Base-by-base conservation (phyloP, 35 echinoderm and acorn worm species). In the Apostichopus parvimensis region DNA sequence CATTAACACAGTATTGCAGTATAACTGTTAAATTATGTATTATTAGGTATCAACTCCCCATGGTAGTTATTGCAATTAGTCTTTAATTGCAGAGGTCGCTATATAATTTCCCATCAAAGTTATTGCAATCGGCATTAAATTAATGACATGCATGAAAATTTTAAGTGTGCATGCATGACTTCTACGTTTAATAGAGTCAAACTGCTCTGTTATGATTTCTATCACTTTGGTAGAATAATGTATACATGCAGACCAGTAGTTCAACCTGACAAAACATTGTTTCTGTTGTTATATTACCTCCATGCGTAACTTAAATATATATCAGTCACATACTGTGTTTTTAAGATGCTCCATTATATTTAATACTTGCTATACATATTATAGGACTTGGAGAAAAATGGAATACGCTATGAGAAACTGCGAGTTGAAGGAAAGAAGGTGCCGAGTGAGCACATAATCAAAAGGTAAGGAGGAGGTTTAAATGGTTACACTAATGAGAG, bases 331-430 rank as follows among this genome's bases (percentile, higher is more conserved):
- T 22, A 8, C 45, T 22, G 20, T 73, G 34, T 45, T 45, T 45
- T 45, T 45, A 45, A 45, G 34, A 45, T 45, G 34, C 34, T 82
- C 7, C 57, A 77, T 77, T 20, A 77, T 93, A 73, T 53, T 14
- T 56, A 6, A 82, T 87, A 28, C 14, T 56, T 45, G 34, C 34
- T 45, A 4, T 45, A 45, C 34, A 45, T 45, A 45, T 79, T 20
- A 58, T 77, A 95, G 94, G 91, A 92, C 10, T 80, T 95, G 11
- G 28, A 22, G 9, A 17, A 72, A 3, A 89, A 70, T 66, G 91
- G 75, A 18, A 79, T 95, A 73, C 83, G 85, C 59, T 95, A 95
- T 92, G 78, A 80, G 55, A 95, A 95, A 53, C 52, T 95, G 54
- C 73, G 82, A 10, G 92, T 91, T 77, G 70, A 23, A 55, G 94